Conservation (phyloP, 2,797 vertebrate species). For the Leptatherina wallacei region DNA sequence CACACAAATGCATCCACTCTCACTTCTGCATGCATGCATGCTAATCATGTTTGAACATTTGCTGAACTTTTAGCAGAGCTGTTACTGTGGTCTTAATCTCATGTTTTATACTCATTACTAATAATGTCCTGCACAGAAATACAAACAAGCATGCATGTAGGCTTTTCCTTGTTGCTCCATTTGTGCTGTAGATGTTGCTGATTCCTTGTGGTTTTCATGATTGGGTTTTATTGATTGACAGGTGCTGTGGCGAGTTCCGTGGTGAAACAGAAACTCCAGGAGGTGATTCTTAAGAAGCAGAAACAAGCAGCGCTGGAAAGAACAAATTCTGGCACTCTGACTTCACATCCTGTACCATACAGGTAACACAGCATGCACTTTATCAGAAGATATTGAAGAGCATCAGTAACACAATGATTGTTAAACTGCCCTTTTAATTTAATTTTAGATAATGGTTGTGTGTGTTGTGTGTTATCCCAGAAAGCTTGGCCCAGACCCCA, state of each 20-base stretch:
- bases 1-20: neutral
- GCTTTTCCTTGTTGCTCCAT: neutral
- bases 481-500: constrained; percentile 87
- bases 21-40: neutral
- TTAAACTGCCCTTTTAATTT: neutral
- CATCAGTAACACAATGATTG: neutral
- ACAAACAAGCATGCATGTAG: neutral
- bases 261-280: constrained; percentile 94
- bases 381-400: neutral
- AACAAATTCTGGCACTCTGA: constrained; percentile 83
- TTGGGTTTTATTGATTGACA: constrained; percentile 65
- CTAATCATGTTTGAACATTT: neutral
- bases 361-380: constrained; percentile 77
- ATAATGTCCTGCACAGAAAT: constrained; percentile 8
- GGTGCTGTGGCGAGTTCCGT: constrained; percentile 94
- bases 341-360: constrained; percentile 83
- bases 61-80: neutral
- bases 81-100: neutral
- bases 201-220: constrained; percentile 4
- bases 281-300: constrained; percentile 95
- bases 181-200: neutral
- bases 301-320: constrained; percentile 91
- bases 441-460: neutral
- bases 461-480: constrained; percentile 68
- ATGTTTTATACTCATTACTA: neutral